phyloP scores from a whole-genome alignment of 2,797 vertebrate genomes.

The Sciurus carolinensis region DNA sequence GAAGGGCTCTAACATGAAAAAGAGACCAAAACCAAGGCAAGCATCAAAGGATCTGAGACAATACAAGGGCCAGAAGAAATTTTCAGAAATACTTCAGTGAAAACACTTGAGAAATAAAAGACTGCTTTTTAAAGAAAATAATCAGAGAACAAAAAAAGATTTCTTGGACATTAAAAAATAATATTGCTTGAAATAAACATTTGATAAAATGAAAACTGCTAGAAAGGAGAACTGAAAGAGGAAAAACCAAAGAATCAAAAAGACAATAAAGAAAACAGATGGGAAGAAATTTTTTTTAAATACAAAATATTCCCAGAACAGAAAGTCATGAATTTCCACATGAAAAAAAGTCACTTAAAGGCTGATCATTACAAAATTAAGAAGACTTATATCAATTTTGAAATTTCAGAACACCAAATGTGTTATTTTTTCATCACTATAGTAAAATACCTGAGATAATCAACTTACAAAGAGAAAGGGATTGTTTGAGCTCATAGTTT shows the following conservation, averaged over 20 bases:
- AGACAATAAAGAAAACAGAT: background rate
- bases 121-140: background rate
- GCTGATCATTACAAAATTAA: background rate
- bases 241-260: conserved; percentile 7
- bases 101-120: background rate
- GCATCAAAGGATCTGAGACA: background rate
- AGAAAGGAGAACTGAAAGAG: conserved; percentile 41
- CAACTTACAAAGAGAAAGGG: background rate
- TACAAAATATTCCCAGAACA: background rate
- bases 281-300: background rate
- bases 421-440: background rate
- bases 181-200: background rate
- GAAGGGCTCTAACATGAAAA: background rate
- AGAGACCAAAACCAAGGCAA: background rate
- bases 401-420: background rate
- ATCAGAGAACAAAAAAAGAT: background rate
- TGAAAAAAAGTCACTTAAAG: background rate
- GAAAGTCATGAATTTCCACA: background rate
- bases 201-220: background rate
- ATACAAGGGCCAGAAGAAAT: background rate
- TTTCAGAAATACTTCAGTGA: background rate
- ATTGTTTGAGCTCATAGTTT: too few relatives aligned
- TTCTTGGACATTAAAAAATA: background rate
- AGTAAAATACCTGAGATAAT: background rate
- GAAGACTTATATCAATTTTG: background rate